These are phyloP conservation scores for Pristionchus mayeri DNA, from an alignment of 2,888 invertebrate species.

Conservation along the genomic window DNA sequence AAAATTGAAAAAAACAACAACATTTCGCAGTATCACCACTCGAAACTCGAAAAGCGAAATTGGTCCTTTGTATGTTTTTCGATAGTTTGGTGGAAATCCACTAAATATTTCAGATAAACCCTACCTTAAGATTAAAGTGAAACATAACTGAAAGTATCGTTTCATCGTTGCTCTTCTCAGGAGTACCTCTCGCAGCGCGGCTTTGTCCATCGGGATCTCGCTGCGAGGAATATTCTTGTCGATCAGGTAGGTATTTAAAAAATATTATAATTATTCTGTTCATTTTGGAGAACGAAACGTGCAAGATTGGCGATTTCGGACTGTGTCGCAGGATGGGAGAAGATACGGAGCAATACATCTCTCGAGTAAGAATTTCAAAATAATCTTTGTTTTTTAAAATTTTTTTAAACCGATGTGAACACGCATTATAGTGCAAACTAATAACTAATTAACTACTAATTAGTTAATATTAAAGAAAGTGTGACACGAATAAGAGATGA, in stretches of 20 bases:
- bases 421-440: no score
- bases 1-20: not conserved
- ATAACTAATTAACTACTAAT: no score
- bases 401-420: no score
- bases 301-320: conserved; percentile 42
- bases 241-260: conserved; percentile 59
- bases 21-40: not conserved
- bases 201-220: conserved; percentile 76
- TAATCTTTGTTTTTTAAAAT: no score
- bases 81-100: no score
- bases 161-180: conserved; percentile 57
- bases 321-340: not conserved
- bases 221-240: conserved; percentile 75
- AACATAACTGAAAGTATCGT: not conserved
- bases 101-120: not conserved
- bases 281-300: conserved; percentile 10
- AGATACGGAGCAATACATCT: conserved; percentile 14
- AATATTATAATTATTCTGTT: not conserved
- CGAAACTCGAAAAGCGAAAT: no score
- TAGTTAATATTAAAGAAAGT: no score
- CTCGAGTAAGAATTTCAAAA: not conserved
- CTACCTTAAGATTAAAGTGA: not conserved
- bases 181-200: conserved; percentile 75
- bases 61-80: not conserved
- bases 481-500: no score